Evolutionary conservation across 92 coral and sea anemone genomes (phyloP).

Genomic region (Metridium senile): DNA sequence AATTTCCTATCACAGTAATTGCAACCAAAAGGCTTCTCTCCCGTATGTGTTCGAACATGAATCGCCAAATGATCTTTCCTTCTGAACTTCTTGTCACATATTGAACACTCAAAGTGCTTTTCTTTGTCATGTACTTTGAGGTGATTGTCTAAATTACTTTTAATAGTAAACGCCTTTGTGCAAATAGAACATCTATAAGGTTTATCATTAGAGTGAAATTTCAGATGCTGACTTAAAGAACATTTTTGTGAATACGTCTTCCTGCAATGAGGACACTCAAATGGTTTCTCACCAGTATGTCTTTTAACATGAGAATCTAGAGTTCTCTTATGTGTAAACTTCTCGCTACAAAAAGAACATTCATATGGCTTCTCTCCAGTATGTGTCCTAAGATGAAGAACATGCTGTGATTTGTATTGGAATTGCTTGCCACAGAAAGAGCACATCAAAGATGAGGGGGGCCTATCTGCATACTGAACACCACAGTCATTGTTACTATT

Average conservation of each 20-base stretch:
- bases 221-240: slow-evolving; percentile 33
- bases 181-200: slow-evolving; percentile 2
- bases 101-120: not conserved
- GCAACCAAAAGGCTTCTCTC: too few relatives aligned
- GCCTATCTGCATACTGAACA: too few relatives aligned
- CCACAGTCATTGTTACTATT: too few relatives aligned
- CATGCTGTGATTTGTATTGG: too few relatives aligned
- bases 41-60: too few relatives aligned
- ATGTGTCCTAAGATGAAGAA: too few relatives aligned
- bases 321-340: not conserved
- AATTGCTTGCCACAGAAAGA: too few relatives aligned
- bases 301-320: not conserved
- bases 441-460: too few relatives aligned
- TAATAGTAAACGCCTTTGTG: not conserved
- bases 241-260: slow-evolving; percentile 30
- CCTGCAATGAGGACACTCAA: slow-evolving; percentile 30
- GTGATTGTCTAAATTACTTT: not conserved
- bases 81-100: too few relatives aligned
- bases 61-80: too few relatives aligned
- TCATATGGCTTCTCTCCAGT: not conserved
- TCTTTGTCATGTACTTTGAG: not conserved
- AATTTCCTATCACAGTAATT: too few relatives aligned
- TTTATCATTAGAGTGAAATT: slow-evolving; percentile 25
- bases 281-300: not conserved
- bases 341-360: not conserved